Conservation (phyloP, 2,797 vertebrate genomes). For the Gallirallus australis region DNA sequence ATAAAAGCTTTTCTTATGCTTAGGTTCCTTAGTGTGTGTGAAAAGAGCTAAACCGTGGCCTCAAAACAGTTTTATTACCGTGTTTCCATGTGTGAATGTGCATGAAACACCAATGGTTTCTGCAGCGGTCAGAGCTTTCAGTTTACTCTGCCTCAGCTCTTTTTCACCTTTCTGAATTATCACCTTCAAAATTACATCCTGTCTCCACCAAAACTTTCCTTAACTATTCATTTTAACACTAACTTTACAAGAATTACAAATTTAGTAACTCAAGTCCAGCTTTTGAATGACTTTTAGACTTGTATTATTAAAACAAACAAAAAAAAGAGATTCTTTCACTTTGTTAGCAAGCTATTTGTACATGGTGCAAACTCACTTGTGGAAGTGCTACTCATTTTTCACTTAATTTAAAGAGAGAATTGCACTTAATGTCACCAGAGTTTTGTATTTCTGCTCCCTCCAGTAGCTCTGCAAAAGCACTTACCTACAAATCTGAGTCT, state of each 20-base stretch:
- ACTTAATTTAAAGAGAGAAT: neutral
- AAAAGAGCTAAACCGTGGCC: neutral
- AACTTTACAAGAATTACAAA: neutral
- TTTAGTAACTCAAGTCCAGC: neutral
- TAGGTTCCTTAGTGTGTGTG: neutral
- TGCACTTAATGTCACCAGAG: neutral
- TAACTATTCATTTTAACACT: neutral
- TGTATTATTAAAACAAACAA: neutral
- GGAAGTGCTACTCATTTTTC: neutral
- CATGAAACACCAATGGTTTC: neutral
- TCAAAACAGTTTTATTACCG: neutral
- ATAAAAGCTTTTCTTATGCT: neutral
- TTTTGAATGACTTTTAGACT: neutral
- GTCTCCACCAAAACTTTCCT: neutral
- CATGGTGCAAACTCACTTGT: neutral
- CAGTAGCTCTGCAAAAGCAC: neutral
- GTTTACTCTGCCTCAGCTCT: neutral
- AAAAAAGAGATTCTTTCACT: neutral
- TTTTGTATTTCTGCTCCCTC: neutral
- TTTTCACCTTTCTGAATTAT: neutral
- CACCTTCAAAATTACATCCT: neutral
- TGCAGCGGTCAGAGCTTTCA: neutral
- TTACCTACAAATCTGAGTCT: neutral
- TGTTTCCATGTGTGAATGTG: neutral
- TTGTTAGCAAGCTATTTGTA: neutral